A percentile compares a stretch with the other conserved stretches of the same genome.
These are phyloP conservation scores for Leucoptera coffeella DNA, from an alignment of 2,888 invertebrate species.

Conservation along the genomic window DNA sequence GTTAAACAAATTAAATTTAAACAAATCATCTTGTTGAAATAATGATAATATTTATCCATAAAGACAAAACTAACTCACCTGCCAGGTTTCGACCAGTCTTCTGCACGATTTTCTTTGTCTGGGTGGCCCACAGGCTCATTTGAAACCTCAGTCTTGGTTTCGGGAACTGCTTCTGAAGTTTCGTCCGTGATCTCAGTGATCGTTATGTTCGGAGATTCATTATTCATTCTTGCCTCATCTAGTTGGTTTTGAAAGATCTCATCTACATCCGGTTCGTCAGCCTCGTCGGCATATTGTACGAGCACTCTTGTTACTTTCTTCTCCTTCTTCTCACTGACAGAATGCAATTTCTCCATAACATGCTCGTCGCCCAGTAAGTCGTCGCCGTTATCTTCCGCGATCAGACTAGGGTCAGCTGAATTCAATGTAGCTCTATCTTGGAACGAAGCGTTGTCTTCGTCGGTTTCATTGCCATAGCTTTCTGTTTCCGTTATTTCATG, in stretches of 20 bases:
- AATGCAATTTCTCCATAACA: conserved; percentile 40
- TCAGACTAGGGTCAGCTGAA: conserved; percentile 42
- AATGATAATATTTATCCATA: conserved; percentile 14
- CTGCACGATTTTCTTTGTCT: conserved; percentile 16
- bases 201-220: conserved; percentile 39
- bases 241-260: conserved; percentile 38
- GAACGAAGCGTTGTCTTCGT: conserved; percentile 19
- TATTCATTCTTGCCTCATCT: conserved; percentile 21
- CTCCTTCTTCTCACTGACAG: conserved; percentile 24
- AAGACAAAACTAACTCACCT: conserved; percentile 20
- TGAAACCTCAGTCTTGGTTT: conserved; percentile 9
- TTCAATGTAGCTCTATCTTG: conserved; percentile 17
- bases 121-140: background rate
- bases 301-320: no score
- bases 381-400: conserved; percentile 23
- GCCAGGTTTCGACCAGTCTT: conserved; percentile 44
- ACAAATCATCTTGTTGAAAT: no score
- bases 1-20: no score
- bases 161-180: conserved; percentile 22
- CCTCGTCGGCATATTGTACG: conserved; percentile 32
- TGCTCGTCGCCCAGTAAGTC: conserved; percentile 27
- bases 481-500: conserved; percentile 18
- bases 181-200: conserved; percentile 44
- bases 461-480: conserved; percentile 17
- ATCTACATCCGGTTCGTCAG: conserved; percentile 36